phyloP scores from a whole-genome alignment of 2,113 vertebrate species.

The Burhinus bistriatus region DNA sequence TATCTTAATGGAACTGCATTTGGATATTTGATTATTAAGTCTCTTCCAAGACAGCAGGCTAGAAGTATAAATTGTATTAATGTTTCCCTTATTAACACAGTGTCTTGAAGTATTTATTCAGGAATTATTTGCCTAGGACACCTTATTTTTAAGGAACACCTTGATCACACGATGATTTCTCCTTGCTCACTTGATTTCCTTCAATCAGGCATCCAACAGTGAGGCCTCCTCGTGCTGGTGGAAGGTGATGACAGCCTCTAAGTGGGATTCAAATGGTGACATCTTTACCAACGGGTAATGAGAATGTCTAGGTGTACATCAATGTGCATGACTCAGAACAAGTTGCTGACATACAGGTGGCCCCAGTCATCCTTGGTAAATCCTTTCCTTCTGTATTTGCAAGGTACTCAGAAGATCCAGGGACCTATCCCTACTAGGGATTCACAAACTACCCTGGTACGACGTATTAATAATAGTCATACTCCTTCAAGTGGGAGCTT shows the following conservation, averaged over 20 bases:
- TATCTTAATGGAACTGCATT: neutral
- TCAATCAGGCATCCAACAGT: neutral
- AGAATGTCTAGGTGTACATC: neutral
- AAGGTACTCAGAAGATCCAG: neutral
- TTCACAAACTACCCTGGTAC: neutral
- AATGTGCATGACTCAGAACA: neutral
- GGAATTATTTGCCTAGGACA: neutral
- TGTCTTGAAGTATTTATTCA: neutral
- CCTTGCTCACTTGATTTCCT: neutral
- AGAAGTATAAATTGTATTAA: neutral
- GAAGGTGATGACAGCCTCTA: neutral
- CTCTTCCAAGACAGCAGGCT: neutral
- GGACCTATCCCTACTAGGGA: neutral
- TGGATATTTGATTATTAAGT: neutral
- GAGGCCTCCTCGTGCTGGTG: neutral
- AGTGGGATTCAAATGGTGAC: neutral
- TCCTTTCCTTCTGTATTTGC: neutral
- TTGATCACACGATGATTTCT: neutral
- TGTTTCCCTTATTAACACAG: neutral
- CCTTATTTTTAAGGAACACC: neutral
- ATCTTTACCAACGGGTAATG: neutral
- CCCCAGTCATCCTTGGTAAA: neutral
- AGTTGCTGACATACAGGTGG: neutral
- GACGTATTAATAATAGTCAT: neutral
- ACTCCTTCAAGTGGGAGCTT: neutral